These are phyloP conservation scores for Procavia capensis DNA, from an alignment of 2,113 vertebrate species.

Conservation along the genomic window DNA sequence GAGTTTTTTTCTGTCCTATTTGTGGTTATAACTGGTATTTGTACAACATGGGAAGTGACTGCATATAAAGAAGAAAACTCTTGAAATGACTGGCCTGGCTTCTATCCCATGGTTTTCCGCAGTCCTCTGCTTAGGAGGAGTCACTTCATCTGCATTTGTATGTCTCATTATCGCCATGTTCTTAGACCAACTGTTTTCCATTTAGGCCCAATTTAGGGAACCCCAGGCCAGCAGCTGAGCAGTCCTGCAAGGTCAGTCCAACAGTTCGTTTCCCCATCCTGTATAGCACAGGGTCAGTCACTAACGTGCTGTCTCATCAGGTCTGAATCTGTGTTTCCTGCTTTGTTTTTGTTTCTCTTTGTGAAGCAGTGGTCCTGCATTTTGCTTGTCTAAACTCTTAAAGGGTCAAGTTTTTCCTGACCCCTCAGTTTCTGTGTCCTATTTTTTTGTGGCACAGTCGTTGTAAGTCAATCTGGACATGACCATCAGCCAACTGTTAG, in stretches of 20 bases:
- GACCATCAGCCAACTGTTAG: background rate
- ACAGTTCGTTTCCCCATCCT: background rate
- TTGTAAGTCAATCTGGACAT: background rate
- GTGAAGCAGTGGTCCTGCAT: background rate
- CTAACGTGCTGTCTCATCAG: background rate
- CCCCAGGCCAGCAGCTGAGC: background rate
- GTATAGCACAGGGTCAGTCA: background rate
- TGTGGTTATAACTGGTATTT: background rate
- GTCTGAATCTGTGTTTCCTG: background rate
- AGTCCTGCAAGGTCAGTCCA: background rate
- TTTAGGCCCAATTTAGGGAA: background rate
- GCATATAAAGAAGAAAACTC: background rate
- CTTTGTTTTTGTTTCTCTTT: background rate
- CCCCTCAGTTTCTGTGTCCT: rapidly evolving
- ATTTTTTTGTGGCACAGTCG: background rate
- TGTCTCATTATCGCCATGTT: background rate
- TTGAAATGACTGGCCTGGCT: background rate
- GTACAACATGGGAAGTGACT: background rate
- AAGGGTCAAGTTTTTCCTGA: background rate
- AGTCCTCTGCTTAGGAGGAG: background rate
- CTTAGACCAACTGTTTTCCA: background rate
- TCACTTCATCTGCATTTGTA: background rate
- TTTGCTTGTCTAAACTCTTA: background rate
- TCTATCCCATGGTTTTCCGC: background rate
- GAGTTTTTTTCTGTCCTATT: background rate